Percentiles rank a stretch among this genome's conserved stretches.
Evolutionary conservation across 2,888 invertebrate genomes (phyloP).

Genomic region (Stegana nigrithorax): DNA sequence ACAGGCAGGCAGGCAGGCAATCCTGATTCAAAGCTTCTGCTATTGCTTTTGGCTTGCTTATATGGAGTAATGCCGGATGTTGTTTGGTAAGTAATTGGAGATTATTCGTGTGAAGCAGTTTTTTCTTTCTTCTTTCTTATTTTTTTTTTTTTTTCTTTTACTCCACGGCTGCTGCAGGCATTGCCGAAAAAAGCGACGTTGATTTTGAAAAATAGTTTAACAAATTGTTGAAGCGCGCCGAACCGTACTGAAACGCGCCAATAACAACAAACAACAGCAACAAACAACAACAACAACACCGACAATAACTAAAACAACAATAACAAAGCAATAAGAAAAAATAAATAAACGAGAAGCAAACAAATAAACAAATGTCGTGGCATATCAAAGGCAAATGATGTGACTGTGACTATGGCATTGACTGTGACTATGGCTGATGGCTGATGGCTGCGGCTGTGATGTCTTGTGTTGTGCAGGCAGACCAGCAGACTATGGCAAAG

Average conservation of each 20-base stretch:
- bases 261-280: constrained; percentile 27
- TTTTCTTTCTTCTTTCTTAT: background rate
- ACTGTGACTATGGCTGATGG: too few relatives aligned
- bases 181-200: too few relatives aligned
- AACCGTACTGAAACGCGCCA: constrained; percentile 10
- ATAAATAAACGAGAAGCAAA: background rate
- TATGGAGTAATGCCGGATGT: constrained; percentile 42
- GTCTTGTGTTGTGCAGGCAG: too few relatives aligned
- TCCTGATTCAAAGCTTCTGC: background rate
- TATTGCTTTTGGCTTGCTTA: background rate
- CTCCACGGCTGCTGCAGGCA: too few relatives aligned
- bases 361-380: constrained; percentile 1
- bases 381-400: background rate
- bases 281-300: background rate
- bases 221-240: constrained; percentile 58
- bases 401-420: too few relatives aligned
- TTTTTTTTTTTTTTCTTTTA: too few relatives aligned
- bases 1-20: background rate
- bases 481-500: too few relatives aligned
- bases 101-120: constrained; percentile 9
- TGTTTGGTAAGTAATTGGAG: constrained; percentile 58
- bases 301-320: constrained; percentile 50
- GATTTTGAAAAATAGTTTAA: constrained; percentile 45
- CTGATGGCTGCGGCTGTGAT: too few relatives aligned
- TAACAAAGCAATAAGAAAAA: constrained; percentile 29